These are phyloP conservation scores for Saguinus midas DNA, from an alignment of 2,113 vertebrate species.

Conservation along the genomic window DNA sequence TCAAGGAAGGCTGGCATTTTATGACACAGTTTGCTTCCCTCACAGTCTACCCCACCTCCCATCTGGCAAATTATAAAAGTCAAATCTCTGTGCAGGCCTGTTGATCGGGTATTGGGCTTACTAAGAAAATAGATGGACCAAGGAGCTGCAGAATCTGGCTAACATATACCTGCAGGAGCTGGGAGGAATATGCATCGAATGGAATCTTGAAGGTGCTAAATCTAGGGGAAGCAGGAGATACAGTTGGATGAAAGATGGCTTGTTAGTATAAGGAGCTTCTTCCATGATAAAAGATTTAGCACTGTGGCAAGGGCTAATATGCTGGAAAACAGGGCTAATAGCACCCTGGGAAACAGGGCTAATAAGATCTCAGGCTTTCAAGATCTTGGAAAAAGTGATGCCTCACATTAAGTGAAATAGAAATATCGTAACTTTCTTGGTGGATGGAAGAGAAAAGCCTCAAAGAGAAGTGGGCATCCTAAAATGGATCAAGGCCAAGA, in stretches of 20 bases:
- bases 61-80: not conserved
- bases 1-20: not conserved
- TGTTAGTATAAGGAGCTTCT: not conserved
- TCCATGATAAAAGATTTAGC: not conserved
- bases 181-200: not conserved
- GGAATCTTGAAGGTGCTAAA: not conserved
- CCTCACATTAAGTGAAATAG: not conserved
- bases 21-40: not conserved
- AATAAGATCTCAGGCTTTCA: not conserved
- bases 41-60: not conserved
- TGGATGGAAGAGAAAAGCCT: not conserved
- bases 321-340: not conserved
- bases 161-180: not conserved
- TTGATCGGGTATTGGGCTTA: not conserved
- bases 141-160: not conserved
- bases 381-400: not conserved
- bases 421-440: not conserved
- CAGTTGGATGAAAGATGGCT: not conserved
- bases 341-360: not conserved
- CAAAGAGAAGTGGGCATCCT: not conserved
- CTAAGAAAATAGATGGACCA: not conserved
- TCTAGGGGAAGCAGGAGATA: not conserved
- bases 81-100: not conserved
- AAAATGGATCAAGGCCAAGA: not conserved
- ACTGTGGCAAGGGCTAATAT: not conserved